Evolutionary conservation across 2,797 vertebrate genomes (phyloP), one percentile per base, ranked within the genome.

Genomic region (Malacoctenus gilli): DNA sequence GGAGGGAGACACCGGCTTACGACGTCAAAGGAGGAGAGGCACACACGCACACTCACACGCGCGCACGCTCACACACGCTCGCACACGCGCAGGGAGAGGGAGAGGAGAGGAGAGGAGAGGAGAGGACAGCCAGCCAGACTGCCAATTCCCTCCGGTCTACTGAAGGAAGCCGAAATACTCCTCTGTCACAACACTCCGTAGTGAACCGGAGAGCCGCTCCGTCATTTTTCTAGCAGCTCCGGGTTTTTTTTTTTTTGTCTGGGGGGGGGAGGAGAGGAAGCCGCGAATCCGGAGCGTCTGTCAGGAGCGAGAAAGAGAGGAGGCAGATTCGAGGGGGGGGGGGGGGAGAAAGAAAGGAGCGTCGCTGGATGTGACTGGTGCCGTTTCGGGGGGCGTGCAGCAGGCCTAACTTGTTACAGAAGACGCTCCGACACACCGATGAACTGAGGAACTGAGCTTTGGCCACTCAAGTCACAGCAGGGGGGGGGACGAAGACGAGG

Each of bases 1-100:
- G 85, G 86, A 90, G 91, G 91, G 91, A 91, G 92, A 93, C 92
- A 93, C 92, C 91, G 90, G 89, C 83, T 92, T 90, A 91, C 91
- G 88, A 92, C 91, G 91, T 92, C 91, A 92, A 92, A 89, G 82
- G 82, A 86, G 78, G 68, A 81, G 77, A 86, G 68, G 84, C 82
- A 62, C 83, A 84, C 85, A 75, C 70, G 63, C 76, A 67, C 50
- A 73, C 67, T 50, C 56, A 15, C 39, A 30, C 49, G 16, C 42
- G n/a, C 14, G 39, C 38, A 58, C 63, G 57, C 16, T 62, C 44
- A 39, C 30, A 21, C 38, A 9, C 19, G 16, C 42, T n/a, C 19
- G 43, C 38, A 55, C 63, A 61, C 16, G 65, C 44, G 39, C 31
- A 28, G 25, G 25, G 2, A 28, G 25, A 28, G 25, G 25, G 5